Conservation (phyloP, 1,140 invertebrate species). For the Saxidomus purpurata region DNA sequence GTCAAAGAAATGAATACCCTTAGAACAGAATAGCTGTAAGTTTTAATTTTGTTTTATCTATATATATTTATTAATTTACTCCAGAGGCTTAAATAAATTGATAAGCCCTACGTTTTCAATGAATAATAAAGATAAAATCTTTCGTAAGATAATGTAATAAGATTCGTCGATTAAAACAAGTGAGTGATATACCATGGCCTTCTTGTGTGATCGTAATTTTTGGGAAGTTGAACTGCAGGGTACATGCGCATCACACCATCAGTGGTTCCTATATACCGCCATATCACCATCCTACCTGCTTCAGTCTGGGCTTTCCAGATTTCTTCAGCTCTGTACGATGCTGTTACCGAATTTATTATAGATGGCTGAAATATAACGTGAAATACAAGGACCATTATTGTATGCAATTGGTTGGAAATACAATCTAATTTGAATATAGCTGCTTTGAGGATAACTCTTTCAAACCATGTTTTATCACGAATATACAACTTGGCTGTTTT, state of each 20-base stretch:
- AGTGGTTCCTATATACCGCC: slow-evolving; percentile 62
- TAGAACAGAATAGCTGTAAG: neutral
- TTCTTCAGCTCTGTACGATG: neutral
- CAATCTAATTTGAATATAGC: neutral
- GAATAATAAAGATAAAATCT: too few relatives aligned
- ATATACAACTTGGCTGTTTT: too few relatives aligned
- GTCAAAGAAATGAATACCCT: neutral
- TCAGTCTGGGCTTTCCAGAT: slow-evolving; percentile 8
- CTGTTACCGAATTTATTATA: neutral
- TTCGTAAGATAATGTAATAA: too few relatives aligned
- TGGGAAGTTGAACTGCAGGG: slow-evolving; percentile 51
- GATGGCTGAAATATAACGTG: neutral
- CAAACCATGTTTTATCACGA: too few relatives aligned
- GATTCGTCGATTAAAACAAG: too few relatives aligned
- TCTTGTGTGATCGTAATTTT: slow-evolving; percentile 67
- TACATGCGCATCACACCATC: slow-evolving; percentile 62
- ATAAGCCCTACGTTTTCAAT: too few relatives aligned
- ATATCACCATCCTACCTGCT: slow-evolving; percentile 13
- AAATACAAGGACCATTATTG: neutral
- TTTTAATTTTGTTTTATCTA: too few relatives aligned
- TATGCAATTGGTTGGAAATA: neutral
- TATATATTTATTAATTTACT: too few relatives aligned
- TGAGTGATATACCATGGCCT: slow-evolving; percentile 60
- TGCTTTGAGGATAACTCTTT: neutral
- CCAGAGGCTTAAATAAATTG: too few relatives aligned